Percentiles rank a stretch among this genome's conserved stretches.
Evolutionary conservation across 2,888 invertebrate species (phyloP).

Genomic region (Aphidius colemani): DNA sequence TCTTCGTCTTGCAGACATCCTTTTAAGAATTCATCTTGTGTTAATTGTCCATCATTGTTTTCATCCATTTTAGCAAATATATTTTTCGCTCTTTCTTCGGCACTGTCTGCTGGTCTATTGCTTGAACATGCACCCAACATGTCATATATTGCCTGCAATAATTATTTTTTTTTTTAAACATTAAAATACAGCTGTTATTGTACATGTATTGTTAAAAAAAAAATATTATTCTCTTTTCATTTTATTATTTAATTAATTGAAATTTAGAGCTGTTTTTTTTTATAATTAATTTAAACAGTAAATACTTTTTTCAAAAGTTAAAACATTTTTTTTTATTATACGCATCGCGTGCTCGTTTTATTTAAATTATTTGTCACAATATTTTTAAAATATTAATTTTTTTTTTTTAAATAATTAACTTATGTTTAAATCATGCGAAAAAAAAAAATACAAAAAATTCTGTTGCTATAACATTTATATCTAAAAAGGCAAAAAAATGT

Average conservation of each 20-base stretch:
- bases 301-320: no score
- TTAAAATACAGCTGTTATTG: neutral
- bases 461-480: no score
- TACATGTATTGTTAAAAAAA: neutral
- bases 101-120: slow-evolving; percentile 92
- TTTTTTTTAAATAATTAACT: no score
- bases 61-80: slow-evolving; percentile 99
- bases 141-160: slow-evolving; percentile 92
- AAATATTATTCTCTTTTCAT: neutral
- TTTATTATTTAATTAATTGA: neutral
- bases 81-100: slow-evolving; percentile 96
- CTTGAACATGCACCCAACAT: slow-evolving; percentile 98
- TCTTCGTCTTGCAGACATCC: slow-evolving; percentile 97
- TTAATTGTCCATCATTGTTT: slow-evolving; percentile 97
- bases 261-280: neutral
- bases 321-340: no score
- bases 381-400: no score
- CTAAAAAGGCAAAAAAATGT: no score
- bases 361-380: no score
- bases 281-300: neutral
- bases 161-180: neutral
- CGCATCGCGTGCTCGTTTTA: no score
- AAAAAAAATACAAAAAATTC: no score
- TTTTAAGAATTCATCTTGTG: slow-evolving; percentile 97
- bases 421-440: no score